phyloP scores from a whole-genome alignment of 2,888 invertebrate species.

The Salticus scenicus region DNA sequence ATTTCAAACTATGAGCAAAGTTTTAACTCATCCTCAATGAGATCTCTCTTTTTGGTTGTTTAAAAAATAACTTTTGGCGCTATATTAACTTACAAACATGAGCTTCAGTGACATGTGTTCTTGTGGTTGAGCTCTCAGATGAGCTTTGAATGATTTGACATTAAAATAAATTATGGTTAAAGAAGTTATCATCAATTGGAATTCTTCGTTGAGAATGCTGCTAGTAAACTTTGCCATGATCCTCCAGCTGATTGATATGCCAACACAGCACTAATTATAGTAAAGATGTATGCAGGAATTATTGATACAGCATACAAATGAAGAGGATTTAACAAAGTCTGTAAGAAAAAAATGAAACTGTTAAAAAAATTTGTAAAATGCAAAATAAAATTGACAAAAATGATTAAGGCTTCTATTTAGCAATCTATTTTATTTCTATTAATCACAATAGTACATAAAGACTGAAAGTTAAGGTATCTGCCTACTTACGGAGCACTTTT shows the following conservation, averaged over 20 bases:
- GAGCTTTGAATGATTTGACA: slow-evolving; percentile 26
- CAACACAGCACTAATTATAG: slow-evolving; percentile 80
- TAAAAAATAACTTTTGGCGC: slow-evolving; percentile 61
- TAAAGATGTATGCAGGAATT: slow-evolving; percentile 82
- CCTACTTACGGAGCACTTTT: too few relatives aligned
- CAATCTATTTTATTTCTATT: too few relatives aligned
- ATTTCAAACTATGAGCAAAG: slow-evolving; percentile 28
- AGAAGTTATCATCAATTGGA: slow-evolving; percentile 49
- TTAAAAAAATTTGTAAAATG: too few relatives aligned
- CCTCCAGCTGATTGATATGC: slow-evolving; percentile 76
- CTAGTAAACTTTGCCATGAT: slow-evolving; percentile 53
- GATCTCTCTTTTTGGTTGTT: not conserved
- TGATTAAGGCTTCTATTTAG: too few relatives aligned
- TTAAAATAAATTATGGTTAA: slow-evolving; percentile 33
- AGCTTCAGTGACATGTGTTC: slow-evolving; percentile 42
- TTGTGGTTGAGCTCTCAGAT: slow-evolving; percentile 27
- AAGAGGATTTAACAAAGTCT: slow-evolving; percentile 84
- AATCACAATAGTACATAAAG: too few relatives aligned
- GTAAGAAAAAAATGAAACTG: slow-evolving; percentile 59
- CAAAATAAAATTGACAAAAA: too few relatives aligned
- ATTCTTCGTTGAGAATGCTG: slow-evolving; percentile 50
- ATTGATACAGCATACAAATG: slow-evolving; percentile 83
- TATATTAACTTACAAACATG: slow-evolving; percentile 62
- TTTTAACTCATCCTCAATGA: not conserved
- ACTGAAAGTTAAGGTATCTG: too few relatives aligned